Evolutionary conservation across 2,797 vertebrate genomes (phyloP).

Genomic region (Pteropus rufus): DNA sequence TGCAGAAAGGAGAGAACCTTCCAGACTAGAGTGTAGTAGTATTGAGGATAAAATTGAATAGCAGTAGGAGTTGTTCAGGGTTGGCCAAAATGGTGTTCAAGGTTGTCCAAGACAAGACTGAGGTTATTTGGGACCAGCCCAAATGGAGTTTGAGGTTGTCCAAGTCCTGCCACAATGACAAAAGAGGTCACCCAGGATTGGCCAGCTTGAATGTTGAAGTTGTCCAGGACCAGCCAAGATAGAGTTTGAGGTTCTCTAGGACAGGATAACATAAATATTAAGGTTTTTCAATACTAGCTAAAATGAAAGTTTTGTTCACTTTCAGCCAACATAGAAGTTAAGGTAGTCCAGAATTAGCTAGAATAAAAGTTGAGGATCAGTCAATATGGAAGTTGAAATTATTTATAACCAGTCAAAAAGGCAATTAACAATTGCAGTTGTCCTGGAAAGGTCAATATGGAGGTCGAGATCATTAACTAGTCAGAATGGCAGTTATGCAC

Average conservation of each 20-base stretch:
- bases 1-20: constrained; percentile 32
- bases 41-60: constrained; percentile 29
- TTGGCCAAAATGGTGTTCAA: not conserved
- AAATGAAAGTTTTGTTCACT: not conserved
- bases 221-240: not conserved
- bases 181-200: not conserved
- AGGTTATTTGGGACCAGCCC: not conserved
- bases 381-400: not conserved
- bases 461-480: constrained; percentile 1
- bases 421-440: not conserved
- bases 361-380: not conserved
- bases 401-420: not conserved
- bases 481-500: not conserved
- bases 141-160: not conserved
- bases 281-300: not conserved
- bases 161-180: not conserved
- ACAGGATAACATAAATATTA: constrained; percentile 4
- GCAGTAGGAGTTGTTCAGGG: not conserved
- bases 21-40: not conserved
- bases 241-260: not conserved
- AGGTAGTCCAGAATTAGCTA: not conserved
- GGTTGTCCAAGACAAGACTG: constrained; percentile 1
- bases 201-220: not conserved
- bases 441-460: not conserved
- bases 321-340: not conserved